Evolutionary conservation across 2,888 invertebrate species (phyloP).

Genomic region (Terebella lapidaria): DNA sequence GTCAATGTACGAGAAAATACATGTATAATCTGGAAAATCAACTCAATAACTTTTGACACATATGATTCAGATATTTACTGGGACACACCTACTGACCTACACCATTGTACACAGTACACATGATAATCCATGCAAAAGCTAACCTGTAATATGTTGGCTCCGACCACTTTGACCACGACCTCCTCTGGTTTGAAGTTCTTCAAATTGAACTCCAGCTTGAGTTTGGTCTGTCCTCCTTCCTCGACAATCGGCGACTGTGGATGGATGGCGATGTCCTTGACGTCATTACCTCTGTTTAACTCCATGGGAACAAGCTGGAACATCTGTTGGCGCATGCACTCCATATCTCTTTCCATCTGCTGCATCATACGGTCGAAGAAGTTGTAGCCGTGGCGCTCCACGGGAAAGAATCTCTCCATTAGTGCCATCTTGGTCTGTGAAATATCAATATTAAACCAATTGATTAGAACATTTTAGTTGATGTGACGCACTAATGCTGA

Average conservation of each 20-base stretch:
- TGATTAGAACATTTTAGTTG: too few species aligned
- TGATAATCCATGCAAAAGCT: too few species aligned
- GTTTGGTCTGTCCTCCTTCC: conserved; percentile 18
- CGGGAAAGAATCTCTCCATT: conserved; percentile 13
- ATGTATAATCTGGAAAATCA: too few species aligned
- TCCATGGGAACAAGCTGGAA: background rate
- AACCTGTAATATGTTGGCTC: conserved; percentile 20
- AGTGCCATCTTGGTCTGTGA: conserved; percentile 17
- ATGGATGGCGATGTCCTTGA: conserved; percentile 6
- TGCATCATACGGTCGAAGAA: conserved; percentile 14
- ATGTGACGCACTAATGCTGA: too few species aligned
- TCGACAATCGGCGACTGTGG: conserved; percentile 16
- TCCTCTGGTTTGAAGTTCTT: conserved; percentile 22
- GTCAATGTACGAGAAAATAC: too few species aligned
- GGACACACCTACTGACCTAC: too few species aligned
- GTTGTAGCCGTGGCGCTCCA: conserved; percentile 5
- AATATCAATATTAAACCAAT: too few species aligned
- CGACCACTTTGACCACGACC: conserved; percentile 17
- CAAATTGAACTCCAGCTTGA: conserved; percentile 19
- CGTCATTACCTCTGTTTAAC: background rate
- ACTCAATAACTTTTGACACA: too few species aligned
- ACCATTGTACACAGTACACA: too few species aligned
- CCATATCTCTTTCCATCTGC: conserved; percentile 11
- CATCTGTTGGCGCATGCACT: conserved; percentile 12
- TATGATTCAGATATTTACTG: too few species aligned